Base-by-base conservation (phyloP, 2,113 vertebrate species). In the Progne subis region DNA sequence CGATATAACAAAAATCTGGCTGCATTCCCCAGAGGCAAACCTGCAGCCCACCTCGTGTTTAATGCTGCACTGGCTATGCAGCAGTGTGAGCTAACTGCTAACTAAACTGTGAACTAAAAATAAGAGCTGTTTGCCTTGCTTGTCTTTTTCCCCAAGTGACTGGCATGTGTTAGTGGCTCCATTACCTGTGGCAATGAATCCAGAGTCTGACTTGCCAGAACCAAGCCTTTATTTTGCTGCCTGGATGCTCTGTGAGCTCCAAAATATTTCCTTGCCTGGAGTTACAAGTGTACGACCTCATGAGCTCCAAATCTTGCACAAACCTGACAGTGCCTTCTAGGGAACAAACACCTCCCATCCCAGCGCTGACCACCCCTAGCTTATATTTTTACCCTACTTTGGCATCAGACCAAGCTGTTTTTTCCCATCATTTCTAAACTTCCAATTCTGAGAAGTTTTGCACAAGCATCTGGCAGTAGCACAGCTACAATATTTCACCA, bases 251-350 rank as follows among this genome's bases (percentile, higher is more conserved):
- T 69, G 12, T 0, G 2, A 81, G 61, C 71, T 88, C 31, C 85
- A 80, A 37, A 90, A 34, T 46, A 43, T 55, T 80, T 88, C 79
- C 46, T 77, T 2, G 16, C 94, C 71, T 74, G 94, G 71, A 92
- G 86, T 70, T 81, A 63, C 0, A 43, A 77, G 29, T 0, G 3
- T 44, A 24, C 17, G 11, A 44, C 72, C 56, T 55, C 60, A 55
- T 5, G 37, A 37, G 68, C 55, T 50, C 34, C 71, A 70, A 44
- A 74, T 55, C 43, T 57, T 47, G 55, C 63, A 68, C 44, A 59
- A 63, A 82, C 47, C 69, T 34, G 44, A 19, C 77, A 29, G n/a
- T 70, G 57, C 29, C 37, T 88, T 61, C 43, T 5, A 20, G 68
- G 80, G 39, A 47, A 69, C 47, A 85, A 57, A 6, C 23, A 57